A percentile compares a stretch with the other conserved stretches of the same genome.
Evolutionary conservation across 2,888 invertebrate species (phyloP).

Genomic region (Hipparchia semele): DNA sequence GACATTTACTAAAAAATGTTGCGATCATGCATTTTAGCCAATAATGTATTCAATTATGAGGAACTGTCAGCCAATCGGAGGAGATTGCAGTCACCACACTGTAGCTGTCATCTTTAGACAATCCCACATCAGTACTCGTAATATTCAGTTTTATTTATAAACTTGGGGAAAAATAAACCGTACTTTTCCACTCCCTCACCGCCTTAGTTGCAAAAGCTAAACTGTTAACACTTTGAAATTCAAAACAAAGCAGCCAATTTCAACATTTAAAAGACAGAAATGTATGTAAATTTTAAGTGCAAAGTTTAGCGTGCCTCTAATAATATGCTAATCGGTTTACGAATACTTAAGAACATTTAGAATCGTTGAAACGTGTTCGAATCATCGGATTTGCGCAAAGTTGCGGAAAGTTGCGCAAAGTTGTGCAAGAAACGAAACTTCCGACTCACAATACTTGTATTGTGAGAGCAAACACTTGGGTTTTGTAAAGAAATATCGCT

Average conservation of each 20-base stretch:
- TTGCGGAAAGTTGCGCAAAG: conserved; percentile 44
- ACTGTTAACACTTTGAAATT: conserved; percentile 6
- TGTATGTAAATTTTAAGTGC: conserved; percentile 41
- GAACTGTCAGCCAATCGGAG: no score
- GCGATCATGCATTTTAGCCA: no score
- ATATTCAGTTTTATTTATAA: no score
- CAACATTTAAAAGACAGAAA: conserved; percentile 37
- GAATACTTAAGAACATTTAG: conserved; percentile 50
- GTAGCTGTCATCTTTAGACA: no score
- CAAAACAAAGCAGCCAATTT: conserved; percentile 19
- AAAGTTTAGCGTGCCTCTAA: conserved; percentile 39
- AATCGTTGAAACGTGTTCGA: conserved; percentile 52
- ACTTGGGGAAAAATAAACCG: conserved; percentile 27
- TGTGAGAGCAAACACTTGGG: conserved; percentile 44
- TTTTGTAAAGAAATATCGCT: not conserved
- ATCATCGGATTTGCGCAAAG: conserved; percentile 53
- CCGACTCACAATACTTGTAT: conserved; percentile 47
- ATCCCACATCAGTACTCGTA: no score
- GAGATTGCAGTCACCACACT: no score
- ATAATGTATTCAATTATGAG: no score
- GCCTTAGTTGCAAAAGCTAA: not conserved
- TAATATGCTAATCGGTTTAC: conserved; percentile 60
- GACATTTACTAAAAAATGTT: no score
- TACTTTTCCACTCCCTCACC: not conserved
- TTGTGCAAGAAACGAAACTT: conserved; percentile 43